phyloP scores from a whole-genome alignment of 2,113 vertebrate species.

The Ursus arctos region DNA sequence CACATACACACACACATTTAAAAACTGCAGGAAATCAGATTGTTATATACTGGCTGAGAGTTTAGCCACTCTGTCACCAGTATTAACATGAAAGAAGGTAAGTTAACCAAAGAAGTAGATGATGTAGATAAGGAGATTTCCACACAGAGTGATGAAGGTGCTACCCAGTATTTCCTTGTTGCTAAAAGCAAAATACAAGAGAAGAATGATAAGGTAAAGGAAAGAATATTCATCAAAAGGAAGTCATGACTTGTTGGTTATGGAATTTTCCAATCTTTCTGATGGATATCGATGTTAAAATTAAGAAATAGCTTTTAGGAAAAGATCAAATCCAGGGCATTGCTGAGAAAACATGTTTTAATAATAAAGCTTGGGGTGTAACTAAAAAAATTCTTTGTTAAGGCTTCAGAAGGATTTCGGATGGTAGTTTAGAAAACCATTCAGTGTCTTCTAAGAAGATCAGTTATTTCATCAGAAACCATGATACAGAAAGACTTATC shows the following conservation, averaged over 20 bases:
- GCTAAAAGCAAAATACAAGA: neutral
- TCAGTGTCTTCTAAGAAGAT: neutral
- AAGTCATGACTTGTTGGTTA: neutral
- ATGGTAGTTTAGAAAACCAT: neutral
- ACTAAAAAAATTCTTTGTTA: neutral
- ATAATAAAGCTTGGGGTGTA: neutral
- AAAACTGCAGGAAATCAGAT: neutral
- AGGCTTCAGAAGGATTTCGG: neutral
- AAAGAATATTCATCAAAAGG: neutral
- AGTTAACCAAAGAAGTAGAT: neutral
- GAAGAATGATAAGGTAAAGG: neutral
- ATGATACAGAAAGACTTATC: neutral
- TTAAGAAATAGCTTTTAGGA: neutral
- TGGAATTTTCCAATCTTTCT: neutral
- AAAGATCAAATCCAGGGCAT: neutral
- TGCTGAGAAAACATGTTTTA: neutral
- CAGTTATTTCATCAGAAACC: neutral
- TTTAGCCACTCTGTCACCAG: neutral
- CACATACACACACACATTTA: neutral
- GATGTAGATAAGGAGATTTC: neutral
- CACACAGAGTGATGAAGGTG: neutral
- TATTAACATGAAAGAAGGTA: neutral
- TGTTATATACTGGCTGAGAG: neutral
- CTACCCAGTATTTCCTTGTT: neutral
- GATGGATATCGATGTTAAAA: neutral